Conservation (phyloP, 2,888 invertebrate species). For the Mimachlamys varia region DNA sequence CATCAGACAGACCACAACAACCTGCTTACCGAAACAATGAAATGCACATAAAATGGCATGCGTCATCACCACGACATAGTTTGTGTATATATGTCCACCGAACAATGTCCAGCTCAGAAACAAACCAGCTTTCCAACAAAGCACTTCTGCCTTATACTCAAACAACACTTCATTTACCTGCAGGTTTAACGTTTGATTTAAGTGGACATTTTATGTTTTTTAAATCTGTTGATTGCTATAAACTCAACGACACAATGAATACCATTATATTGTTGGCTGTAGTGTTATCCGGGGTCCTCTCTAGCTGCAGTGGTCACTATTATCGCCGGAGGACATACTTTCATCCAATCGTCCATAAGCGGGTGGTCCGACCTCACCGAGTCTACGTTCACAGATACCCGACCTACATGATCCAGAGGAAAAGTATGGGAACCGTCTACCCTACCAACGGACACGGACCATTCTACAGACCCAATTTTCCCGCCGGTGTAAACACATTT, state of each 20-base stretch:
- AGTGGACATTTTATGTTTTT: not conserved
- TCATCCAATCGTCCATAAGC: not conserved
- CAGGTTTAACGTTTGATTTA: not conserved
- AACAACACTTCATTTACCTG: not conserved
- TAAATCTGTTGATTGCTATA: not conserved
- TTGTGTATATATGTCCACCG: constrained; percentile 39
- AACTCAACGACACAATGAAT: not conserved
- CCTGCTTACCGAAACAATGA: not conserved
- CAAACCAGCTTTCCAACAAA: not conserved
- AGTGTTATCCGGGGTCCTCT: not conserved
- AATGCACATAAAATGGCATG: not conserved
- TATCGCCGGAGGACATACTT: not conserved
- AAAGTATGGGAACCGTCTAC: not conserved
- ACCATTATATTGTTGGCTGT: not conserved
- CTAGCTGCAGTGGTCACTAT: not conserved
- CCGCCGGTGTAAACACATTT: not conserved
- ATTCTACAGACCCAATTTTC: not conserved
- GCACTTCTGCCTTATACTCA: not conserved
- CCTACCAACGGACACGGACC: not conserved
- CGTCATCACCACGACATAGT: constrained; percentile 36
- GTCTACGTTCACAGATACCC: not conserved
- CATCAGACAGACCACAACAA: constrained; percentile 21
- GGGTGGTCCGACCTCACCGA: not conserved
- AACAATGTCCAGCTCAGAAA: constrained; percentile 32
- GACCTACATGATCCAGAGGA: not conserved